These are phyloP conservation scores for Oreohelix idahoensis DNA, from an alignment of 1,140 invertebrate species.

Conservation along the genomic window DNA sequence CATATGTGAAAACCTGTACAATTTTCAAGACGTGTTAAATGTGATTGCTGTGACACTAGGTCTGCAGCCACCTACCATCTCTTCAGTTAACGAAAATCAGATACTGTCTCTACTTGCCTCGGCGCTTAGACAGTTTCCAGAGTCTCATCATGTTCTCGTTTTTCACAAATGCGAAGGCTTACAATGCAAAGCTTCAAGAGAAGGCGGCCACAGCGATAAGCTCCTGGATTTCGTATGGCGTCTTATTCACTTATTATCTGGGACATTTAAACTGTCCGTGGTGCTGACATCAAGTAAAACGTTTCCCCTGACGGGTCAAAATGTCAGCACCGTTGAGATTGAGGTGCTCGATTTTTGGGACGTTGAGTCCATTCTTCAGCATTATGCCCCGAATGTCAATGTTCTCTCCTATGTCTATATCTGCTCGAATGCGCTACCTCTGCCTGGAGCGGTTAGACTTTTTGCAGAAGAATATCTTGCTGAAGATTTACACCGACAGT, in stretches of 20 bases:
- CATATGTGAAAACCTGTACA: not conserved
- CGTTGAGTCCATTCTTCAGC: not conserved
- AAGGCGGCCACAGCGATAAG: not conserved
- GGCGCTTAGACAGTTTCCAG: not conserved
- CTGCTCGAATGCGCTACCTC: not conserved
- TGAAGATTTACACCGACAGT: not conserved
- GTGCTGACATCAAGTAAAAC: not conserved
- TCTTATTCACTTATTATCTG: not conserved
- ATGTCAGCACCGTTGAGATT: not conserved
- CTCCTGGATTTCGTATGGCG: not conserved
- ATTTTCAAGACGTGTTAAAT: not conserved
- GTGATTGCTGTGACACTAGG: not conserved
- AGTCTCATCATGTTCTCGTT: constrained; percentile 4
- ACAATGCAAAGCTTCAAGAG: not conserved
- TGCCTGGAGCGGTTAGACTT: constrained; percentile 17
- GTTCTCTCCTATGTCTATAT: not conserved
- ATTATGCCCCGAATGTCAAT: constrained; percentile 7
- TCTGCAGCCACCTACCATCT: not conserved
- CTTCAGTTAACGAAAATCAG: not conserved
- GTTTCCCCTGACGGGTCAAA: not conserved
- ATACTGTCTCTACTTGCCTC: not conserved
- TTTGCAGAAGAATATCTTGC: constrained; percentile 8
- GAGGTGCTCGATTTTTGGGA: not conserved
- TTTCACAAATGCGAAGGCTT: constrained; percentile 25
- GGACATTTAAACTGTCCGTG: not conserved